phyloP scores from a whole-genome alignment of 1,140 invertebrate species.

The Eumaeus atala region DNA sequence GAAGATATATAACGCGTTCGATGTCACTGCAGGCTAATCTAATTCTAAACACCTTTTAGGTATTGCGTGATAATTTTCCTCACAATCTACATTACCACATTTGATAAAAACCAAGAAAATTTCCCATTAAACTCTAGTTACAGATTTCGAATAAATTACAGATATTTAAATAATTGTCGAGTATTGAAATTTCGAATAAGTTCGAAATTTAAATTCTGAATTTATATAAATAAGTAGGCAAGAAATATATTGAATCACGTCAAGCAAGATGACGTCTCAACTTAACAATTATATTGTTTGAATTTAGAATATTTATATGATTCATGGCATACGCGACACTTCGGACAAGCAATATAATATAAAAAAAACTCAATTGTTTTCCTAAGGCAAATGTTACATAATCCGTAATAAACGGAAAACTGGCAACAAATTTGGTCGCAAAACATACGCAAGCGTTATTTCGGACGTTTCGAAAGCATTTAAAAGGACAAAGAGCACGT shows the following conservation, averaged over 20 bases:
- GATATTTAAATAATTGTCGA: conserved; percentile 13
- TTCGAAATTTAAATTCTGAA: too few species aligned
- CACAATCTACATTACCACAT: neutral
- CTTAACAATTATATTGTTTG: conserved; percentile 2
- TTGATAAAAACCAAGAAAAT: too few species aligned
- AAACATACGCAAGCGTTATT: conserved; percentile 37
- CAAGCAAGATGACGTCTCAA: conserved; percentile 26
- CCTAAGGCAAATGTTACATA: conserved; percentile 1
- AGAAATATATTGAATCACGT: conserved; percentile 14
- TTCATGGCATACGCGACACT: neutral
- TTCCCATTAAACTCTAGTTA: too few species aligned
- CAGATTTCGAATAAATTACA: neutral
- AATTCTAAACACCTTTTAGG: conserved; percentile 4
- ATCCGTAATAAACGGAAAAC: conserved; percentile 20
- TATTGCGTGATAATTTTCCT: conserved; percentile 19
- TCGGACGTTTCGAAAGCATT: conserved; percentile 58
- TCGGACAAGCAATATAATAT: conserved; percentile 13
- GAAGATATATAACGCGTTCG: conserved; percentile 3
- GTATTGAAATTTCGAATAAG: too few species aligned
- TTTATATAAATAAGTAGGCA: conserved; percentile 7
- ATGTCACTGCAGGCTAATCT: conserved; percentile 24
- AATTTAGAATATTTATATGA: neutral
- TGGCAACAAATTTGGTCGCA: conserved; percentile 39
- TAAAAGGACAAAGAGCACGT: conserved; percentile 56
- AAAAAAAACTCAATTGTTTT: neutral